Conservation (phyloP, 2,888 invertebrate species). For the Chaetogeoica ovagalla region DNA sequence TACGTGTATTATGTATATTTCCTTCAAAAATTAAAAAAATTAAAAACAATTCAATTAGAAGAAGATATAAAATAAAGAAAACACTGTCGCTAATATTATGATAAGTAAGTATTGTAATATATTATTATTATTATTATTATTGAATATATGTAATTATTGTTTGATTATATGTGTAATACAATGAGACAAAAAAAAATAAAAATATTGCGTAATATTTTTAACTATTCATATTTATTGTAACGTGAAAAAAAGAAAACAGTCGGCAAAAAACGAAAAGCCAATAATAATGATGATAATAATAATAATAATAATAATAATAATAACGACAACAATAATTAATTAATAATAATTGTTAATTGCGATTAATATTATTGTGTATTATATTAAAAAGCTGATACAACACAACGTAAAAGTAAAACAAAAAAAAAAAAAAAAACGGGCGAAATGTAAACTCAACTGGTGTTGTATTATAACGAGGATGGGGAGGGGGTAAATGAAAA, state of each 20-base stretch:
- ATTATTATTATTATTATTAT: slow-evolving; percentile 40
- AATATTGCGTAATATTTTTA: background rate
- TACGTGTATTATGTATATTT: slow-evolving; percentile 22
- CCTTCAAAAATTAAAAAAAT: background rate
- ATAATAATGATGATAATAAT: slow-evolving; percentile 4
- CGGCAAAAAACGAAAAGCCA: slow-evolving; percentile 1
- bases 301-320: background rate
- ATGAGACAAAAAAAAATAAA: background rate
- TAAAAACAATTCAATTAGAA: too few species aligned
- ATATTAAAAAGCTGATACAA: too few species aligned
- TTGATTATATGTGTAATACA: background rate
- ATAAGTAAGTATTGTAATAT: slow-evolving; percentile 14
- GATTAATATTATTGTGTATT: slow-evolving; percentile 11
- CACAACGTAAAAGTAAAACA: slow-evolving; percentile 19
- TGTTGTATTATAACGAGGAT: background rate
- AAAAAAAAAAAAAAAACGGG: background rate
- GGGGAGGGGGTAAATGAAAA: background rate
- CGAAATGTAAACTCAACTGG: slow-evolving; percentile 29
- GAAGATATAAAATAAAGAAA: too few species aligned
- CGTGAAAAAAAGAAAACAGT: slow-evolving; percentile 31
- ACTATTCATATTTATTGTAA: slow-evolving; percentile 28
- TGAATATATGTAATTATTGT: background rate
- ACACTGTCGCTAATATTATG: slow-evolving; percentile 13
- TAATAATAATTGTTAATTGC: background rate
- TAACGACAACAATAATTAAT: too few species aligned